Conservation (phyloP, 2,888 invertebrate genomes). For the Nymphalis urticae region DNA sequence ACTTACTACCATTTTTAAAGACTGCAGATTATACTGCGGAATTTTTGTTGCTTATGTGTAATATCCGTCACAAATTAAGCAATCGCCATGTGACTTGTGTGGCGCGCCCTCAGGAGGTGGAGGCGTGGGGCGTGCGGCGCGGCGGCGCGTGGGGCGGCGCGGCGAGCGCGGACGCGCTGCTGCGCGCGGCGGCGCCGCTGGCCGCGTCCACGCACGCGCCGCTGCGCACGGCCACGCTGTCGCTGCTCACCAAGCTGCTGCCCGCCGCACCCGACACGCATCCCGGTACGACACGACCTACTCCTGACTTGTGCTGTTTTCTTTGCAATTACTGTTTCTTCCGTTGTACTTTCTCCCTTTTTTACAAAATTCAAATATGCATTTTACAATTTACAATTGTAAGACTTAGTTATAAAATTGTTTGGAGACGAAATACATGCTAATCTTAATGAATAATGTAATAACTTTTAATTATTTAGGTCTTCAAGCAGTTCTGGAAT, state of each 20-base stretch:
- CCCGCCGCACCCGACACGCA: conserved; percentile 61
- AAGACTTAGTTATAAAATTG: no score
- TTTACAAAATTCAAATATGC: no score
- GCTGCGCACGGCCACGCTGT: conserved; percentile 86
- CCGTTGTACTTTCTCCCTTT: no score
- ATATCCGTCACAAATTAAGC: no score
- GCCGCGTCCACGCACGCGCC: conserved; percentile 71
- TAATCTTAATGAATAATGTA: no score
- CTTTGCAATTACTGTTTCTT: no score
- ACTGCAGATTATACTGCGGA: no score
- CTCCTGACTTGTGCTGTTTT: not conserved
- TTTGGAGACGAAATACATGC: no score
- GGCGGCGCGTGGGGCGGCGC: conserved; percentile 75
- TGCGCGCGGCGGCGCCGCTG: conserved; percentile 77
- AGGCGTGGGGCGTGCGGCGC: conserved; percentile 70
- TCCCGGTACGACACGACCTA: conserved; percentile 50
- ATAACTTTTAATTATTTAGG: conserved; percentile 62
- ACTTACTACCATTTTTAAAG: no score
- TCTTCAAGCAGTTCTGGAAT: conserved; percentile 89
- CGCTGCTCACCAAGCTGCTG: conserved; percentile 78
- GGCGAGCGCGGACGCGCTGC: conserved; percentile 48
- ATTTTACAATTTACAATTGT: no score
- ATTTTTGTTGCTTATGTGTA: no score
- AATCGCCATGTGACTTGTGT: no score
- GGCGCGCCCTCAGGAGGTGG: conserved; percentile 58